Evolutionary conservation across 2,888 invertebrate species (phyloP).

Genomic region (Cephus pulcher): DNA sequence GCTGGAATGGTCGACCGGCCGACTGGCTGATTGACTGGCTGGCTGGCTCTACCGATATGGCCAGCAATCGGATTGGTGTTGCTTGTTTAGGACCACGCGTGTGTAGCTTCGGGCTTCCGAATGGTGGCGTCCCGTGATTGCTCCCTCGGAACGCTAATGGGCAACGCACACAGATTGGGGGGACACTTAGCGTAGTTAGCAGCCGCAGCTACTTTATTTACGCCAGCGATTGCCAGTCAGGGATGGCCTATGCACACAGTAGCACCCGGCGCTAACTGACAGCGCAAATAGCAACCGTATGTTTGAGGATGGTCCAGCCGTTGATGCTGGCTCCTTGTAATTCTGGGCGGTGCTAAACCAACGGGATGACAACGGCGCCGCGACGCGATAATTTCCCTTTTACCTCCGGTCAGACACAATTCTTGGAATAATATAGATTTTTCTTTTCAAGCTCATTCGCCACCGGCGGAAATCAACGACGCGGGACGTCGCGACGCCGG

Average conservation of each 20-base stretch:
- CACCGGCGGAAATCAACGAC: background rate
- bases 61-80: constrained; percentile 26
- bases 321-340: constrained; percentile 26
- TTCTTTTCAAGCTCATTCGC: background rate
- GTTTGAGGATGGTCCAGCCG: constrained; percentile 34
- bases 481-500: background rate
- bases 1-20: background rate
- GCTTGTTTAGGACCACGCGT: constrained; percentile 39
- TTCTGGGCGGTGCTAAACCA: constrained; percentile 30
- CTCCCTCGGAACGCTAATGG: constrained; percentile 42
- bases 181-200: constrained; percentile 53
- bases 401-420: constrained; percentile 2
- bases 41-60: background rate
- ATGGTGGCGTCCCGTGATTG: constrained; percentile 28
- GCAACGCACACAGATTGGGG: constrained; percentile 51
- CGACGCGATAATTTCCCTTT: background rate
- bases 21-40: no score
- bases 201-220: constrained; percentile 54
- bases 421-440: background rate
- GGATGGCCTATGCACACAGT: background rate
- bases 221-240: constrained; percentile 29
- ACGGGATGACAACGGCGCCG: constrained; percentile 24
- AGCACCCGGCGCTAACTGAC: constrained; percentile 42
- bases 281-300: constrained; percentile 41
- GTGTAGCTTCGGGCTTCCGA: constrained; percentile 23